Evolutionary conservation across 2,888 invertebrate species (phyloP).

Genomic region (Myathropa florea): DNA sequence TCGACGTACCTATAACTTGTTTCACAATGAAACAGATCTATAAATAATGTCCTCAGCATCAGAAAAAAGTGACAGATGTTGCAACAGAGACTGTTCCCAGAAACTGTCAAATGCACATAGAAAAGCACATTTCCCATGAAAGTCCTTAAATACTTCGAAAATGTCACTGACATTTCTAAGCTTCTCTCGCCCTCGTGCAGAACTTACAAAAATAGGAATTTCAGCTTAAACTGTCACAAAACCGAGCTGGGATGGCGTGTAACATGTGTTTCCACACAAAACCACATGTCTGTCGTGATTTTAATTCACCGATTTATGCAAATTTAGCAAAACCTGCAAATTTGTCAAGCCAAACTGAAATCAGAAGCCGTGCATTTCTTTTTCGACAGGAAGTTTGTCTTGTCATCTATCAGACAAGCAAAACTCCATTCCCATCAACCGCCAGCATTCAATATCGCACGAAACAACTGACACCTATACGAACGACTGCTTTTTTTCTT

Average conservation of each 20-base stretch:
- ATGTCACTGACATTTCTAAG: too few species aligned
- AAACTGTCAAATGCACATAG: too few species aligned
- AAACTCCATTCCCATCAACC: neutral
- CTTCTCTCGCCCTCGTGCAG: too few species aligned
- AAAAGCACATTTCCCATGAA: too few species aligned
- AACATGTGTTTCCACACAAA: neutral
- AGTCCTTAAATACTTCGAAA: too few species aligned
- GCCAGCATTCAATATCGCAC: neutral
- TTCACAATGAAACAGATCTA: too few species aligned
- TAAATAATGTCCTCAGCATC: too few species aligned
- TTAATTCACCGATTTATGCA: neutral
- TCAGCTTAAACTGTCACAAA: neutral
- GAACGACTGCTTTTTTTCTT: neutral
- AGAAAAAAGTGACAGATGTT: too few species aligned
- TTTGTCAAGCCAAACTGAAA: neutral
- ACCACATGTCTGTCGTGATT: neutral
- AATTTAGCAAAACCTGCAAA: neutral
- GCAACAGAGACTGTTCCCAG: too few species aligned
- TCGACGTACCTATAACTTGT: too few species aligned
- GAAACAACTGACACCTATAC: neutral
- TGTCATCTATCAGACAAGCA: neutral
- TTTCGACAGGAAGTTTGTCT: neutral
- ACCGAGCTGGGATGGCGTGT: neutral
- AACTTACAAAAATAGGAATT: too few species aligned
- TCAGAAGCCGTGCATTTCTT: neutral